phyloP scores from a whole-genome alignment of 2,113 vertebrate genomes.

The Lota lota region DNA sequence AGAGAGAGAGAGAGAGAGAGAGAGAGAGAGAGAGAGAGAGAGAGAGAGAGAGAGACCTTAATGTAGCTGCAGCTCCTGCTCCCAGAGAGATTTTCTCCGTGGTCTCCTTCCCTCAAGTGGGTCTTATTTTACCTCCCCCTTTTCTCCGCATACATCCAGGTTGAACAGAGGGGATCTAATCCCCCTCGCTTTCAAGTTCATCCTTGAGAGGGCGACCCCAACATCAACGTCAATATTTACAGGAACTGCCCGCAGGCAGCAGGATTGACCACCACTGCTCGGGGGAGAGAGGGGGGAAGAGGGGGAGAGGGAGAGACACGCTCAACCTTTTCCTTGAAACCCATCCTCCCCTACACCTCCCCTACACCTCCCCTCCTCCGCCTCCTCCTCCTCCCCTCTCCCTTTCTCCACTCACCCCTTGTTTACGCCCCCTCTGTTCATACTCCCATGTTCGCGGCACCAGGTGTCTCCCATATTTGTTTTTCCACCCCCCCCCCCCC shows the following conservation, averaged over 20 bases:
- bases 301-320: slow-evolving; percentile 35
- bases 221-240: slow-evolving; percentile 73
- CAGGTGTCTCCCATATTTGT: slow-evolving; percentile 40
- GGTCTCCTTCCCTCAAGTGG: too few relatives aligned
- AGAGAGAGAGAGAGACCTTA: slow-evolving; percentile 31
- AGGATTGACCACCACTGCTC: slow-evolving; percentile 64
- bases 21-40: too few relatives aligned
- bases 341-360: too few relatives aligned
- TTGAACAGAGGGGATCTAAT: slow-evolving; percentile 52
- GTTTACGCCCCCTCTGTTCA: slow-evolving; percentile 34
- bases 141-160: slow-evolving; percentile 46
- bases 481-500: not conserved
- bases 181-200: slow-evolving; percentile 58
- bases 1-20: slow-evolving; percentile 19
- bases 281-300: too few relatives aligned
- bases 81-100: too few relatives aligned
- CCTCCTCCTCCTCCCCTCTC: slow-evolving; percentile 6
- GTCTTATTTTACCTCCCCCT: slow-evolving; percentile 19
- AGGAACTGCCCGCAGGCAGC: slow-evolving; percentile 66
- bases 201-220: slow-evolving; percentile 71
- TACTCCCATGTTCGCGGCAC: slow-evolving; percentile 42
- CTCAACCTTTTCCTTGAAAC: too few relatives aligned
- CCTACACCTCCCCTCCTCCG: too few relatives aligned
- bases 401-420: not conserved
- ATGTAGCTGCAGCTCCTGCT: slow-evolving; percentile 28